Percentiles rank a stretch among this genome's conserved stretches.
Evolutionary conservation across 2,888 invertebrate species (phyloP).

Genomic region (Drosophila testacea): DNA sequence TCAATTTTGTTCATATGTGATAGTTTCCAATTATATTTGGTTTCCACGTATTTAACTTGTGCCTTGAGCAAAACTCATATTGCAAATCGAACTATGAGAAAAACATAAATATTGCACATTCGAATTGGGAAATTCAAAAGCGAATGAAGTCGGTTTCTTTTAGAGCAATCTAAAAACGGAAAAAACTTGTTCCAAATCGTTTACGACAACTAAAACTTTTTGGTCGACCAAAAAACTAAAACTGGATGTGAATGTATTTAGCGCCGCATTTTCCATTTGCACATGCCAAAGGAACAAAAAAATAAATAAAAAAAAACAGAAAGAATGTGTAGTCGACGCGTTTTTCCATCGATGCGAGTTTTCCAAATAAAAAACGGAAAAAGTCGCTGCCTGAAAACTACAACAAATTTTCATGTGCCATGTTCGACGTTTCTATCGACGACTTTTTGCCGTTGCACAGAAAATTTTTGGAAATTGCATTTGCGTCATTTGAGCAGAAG

Average conservation of each 20-base stretch:
- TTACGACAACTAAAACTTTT: slow-evolving; percentile 53
- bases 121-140: neutral
- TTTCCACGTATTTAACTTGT: slow-evolving; percentile 1
- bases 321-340: slow-evolving; percentile 31
- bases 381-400: slow-evolving; percentile 36
- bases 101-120: slow-evolving; percentile 10
- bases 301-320: neutral
- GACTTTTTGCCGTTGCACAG: slow-evolving; percentile 52
- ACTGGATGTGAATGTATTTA: slow-evolving; percentile 32
- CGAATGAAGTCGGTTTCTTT: slow-evolving; percentile 15
- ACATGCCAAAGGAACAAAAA: slow-evolving; percentile 14
- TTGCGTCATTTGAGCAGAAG: slow-evolving; percentile 31
- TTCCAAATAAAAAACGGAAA: slow-evolving; percentile 15
- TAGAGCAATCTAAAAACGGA: slow-evolving; percentile 27
- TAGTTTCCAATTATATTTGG: slow-evolving; percentile 3
- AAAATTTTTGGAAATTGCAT: slow-evolving; percentile 61
- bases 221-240: slow-evolving; percentile 23
- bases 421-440: slow-evolving; percentile 45
- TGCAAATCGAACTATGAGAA: neutral
- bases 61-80: neutral
- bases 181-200: slow-evolving; percentile 47
- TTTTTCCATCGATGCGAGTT: slow-evolving; percentile 27
- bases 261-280: slow-evolving; percentile 28
- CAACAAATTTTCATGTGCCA: slow-evolving; percentile 59
- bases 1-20: neutral